Percentiles rank a stretch among this genome's conserved stretches.
These are phyloP conservation scores for Euleptes europaea DNA, from an alignment of 2,113 vertebrate genomes.

Conservation along the genomic window DNA sequence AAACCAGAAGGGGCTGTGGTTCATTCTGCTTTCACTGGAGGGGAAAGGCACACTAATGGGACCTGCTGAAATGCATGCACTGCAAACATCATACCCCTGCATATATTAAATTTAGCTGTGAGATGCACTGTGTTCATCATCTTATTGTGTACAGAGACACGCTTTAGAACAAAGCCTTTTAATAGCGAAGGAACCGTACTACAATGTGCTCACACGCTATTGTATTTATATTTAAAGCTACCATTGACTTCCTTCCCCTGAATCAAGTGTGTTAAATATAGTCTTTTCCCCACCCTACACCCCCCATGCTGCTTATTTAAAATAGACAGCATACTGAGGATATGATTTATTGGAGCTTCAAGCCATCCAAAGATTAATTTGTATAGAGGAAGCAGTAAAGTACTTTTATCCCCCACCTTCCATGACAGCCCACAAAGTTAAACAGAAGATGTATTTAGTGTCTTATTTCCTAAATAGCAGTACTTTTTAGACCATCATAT, in stretches of 20 bases:
- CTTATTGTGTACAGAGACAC: constrained; percentile 84
- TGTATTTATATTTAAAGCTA: constrained; percentile 83
- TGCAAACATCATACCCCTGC: constrained; percentile 89
- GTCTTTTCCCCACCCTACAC: constrained; percentile 50
- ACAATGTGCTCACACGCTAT: constrained; percentile 78
- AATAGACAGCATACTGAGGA: constrained; percentile 59
- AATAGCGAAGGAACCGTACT: constrained; percentile 76
- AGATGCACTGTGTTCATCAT: constrained; percentile 84
- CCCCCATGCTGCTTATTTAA: constrained; percentile 65
- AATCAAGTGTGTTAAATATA: constrained; percentile 67
- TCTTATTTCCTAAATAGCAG: constrained; percentile 77
- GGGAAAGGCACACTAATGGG: constrained; percentile 94
- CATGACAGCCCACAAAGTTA: constrained; percentile 75
- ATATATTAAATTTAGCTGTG: constrained; percentile 90
- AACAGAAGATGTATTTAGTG: constrained; percentile 81
- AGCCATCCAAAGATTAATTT: constrained; percentile 79
- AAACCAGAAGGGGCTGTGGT: constrained; percentile 96
- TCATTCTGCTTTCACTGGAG: constrained; percentile 98
- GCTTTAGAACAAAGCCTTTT: constrained; percentile 84
- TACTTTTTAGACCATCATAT: constrained; percentile 77
- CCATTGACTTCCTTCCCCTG: constrained; percentile 76
- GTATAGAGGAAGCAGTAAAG: constrained; percentile 68
- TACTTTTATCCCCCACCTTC: constrained; percentile 72
- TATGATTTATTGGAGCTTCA: constrained; percentile 70
- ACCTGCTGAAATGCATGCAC: constrained; percentile 88